Base-by-base conservation (phyloP, 2,797 vertebrate species). In the Sebastiscus albofasciatus region DNA sequence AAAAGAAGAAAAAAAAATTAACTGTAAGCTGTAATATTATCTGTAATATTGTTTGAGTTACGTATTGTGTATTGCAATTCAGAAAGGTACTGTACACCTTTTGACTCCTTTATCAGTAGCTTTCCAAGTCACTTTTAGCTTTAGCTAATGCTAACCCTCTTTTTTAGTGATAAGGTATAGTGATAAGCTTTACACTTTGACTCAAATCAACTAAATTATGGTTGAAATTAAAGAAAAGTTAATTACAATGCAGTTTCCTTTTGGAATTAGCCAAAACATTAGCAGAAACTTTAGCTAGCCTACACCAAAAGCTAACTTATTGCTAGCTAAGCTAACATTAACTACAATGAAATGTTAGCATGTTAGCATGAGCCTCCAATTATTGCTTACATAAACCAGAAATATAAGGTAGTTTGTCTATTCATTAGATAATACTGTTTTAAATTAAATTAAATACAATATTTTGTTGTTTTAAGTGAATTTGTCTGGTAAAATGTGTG, bases 401-500 rank as follows among this genome's bases (percentile, higher is more conserved):
- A 9, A 13, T 24, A 26, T 2, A 24, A 5, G 0, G 1, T 10
- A 14, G 6, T 42, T 55, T 22, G 8, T 54, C 6, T 0, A 31
- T 27, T 27, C 1, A 22, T 31, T 6, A 22, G 2, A 39, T 4
- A 5, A 26, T 33, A 7, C 14, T 22, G 5, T 52, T 56, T 36
- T 4, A 24, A 61, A 36, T 29, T 1, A 7, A 5, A 2, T n/a
- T 4, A 1, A n/a, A 3, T 42, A 8, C 27, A 0, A 4, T 7
- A 1, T 27, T 29, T 10, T 27, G 3, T 26, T 36, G 5, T 8
- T 66, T 69, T 13, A 10, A 22, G 4, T 14, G 18, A 71, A 46
- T 18, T 27, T 7, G 0, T 67, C 2, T 2, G 4, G 5, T 67
- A 34, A 42, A 54, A 12, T 2, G 24, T 10, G 9, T 22, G n/a